These are phyloP conservation scores for Ryuthela nishihirai DNA, from an alignment of 2,888 invertebrate species.

Conservation along the genomic window DNA sequence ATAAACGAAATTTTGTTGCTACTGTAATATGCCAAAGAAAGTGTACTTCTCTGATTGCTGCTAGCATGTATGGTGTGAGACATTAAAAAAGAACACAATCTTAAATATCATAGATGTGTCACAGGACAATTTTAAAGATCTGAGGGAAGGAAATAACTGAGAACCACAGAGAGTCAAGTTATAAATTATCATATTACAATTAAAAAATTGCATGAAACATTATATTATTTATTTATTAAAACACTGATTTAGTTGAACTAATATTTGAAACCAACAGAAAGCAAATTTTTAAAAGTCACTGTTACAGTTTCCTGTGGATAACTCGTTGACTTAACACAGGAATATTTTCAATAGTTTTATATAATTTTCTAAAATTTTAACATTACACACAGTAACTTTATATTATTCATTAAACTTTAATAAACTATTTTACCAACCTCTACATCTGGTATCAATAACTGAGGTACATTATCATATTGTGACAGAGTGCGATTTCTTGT, in stretches of 20 bases:
- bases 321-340: too few species aligned
- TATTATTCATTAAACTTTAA: background rate
- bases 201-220: background rate
- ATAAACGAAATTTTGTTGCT: too few species aligned
- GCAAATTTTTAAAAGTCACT: too few species aligned
- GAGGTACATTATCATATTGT: conserved; percentile 65
- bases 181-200: background rate
- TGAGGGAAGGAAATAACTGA: background rate
- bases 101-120: background rate
- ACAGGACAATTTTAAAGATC: background rate
- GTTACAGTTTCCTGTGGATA: too few species aligned
- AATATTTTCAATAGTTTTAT: too few species aligned
- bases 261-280: too few species aligned
- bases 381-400: background rate
- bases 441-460: conserved; percentile 35
- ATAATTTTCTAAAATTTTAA: too few species aligned
- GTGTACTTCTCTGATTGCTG: too few species aligned
- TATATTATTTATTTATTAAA: too few species aligned
- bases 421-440: conserved; percentile 30
- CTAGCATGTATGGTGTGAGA: too few species aligned
- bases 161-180: background rate
- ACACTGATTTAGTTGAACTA: too few species aligned
- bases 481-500: conserved; percentile 60
- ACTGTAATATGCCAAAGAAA: too few species aligned
- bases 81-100: background rate